A percentile compares a stretch with the other conserved stretches of the same genome.
These are phyloP conservation scores for Xiphophorus couchianus DNA, from an alignment of 2,113 vertebrate species.

Conservation along the genomic window DNA sequence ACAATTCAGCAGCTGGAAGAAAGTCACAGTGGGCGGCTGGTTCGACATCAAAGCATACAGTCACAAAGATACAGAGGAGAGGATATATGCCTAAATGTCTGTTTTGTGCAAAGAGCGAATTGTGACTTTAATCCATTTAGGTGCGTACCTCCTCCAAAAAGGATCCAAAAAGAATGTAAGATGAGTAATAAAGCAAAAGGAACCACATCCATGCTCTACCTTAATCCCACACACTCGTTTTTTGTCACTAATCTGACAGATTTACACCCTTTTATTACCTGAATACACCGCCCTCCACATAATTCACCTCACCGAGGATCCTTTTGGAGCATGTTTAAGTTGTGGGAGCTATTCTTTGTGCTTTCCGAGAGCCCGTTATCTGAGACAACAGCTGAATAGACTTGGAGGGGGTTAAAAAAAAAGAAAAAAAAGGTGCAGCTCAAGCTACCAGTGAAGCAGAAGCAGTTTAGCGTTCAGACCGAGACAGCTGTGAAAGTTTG, in stretches of 20 bases:
- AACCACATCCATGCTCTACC: conserved; percentile 64
- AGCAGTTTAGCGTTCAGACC: conserved; percentile 35
- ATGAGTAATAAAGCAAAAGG: conserved; percentile 72
- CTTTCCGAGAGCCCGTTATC: conserved; percentile 44
- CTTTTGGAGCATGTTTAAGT: conserved; percentile 44
- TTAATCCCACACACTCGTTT: conserved; percentile 75
- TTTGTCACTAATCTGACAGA: conserved; percentile 76
- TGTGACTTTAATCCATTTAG: conserved; percentile 77
- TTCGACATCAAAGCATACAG: conserved; percentile 68
- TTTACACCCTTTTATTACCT: conserved; percentile 72
- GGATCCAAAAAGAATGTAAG: conserved; percentile 59
- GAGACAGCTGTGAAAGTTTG: conserved; percentile 13
- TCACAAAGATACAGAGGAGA: conserved; percentile 64
- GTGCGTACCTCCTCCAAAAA: conserved; percentile 59
- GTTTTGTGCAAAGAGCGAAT: conserved; percentile 64
- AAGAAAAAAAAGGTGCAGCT: conserved; percentile 14
- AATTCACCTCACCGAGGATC: conserved; percentile 61
- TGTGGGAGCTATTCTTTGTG: conserved; percentile 49
- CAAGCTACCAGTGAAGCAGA: conserved; percentile 17
- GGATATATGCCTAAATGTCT: conserved; percentile 65
- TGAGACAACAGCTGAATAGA: conserved; percentile 61
- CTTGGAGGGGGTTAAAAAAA: conserved; percentile 2
- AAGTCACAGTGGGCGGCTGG: conserved; percentile 73
- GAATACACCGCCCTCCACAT: conserved; percentile 63
- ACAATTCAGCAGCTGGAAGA: conserved; percentile 58